Percentiles rank a stretch among this genome's conserved stretches.
Conservation (phyloP, 2,888 invertebrate species). For the Cepaea hortensis region DNA sequence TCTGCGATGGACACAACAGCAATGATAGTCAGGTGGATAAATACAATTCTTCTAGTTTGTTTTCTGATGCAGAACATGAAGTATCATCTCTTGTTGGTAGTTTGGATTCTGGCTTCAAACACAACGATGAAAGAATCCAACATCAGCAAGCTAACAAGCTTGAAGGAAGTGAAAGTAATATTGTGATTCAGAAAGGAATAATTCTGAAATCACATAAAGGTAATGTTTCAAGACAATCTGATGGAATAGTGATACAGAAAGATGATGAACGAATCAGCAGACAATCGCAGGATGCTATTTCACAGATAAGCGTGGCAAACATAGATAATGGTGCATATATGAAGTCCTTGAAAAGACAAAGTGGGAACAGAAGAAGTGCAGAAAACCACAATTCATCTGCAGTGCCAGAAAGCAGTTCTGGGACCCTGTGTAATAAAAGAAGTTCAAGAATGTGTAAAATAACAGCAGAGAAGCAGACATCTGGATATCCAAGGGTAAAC, state of each 20-base stretch:
- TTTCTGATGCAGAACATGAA: constrained; percentile 1
- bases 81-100: neutral
- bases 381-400: too few relatives aligned
- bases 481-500: neutral
- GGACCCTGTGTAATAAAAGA: neutral
- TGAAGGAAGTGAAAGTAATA: constrained; percentile 2
- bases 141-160: neutral
- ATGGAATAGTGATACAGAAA: neutral
- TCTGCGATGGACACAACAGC: neutral
- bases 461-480: neutral
- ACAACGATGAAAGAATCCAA: neutral
- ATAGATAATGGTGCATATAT: neutral
- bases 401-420: neutral
- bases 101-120: neutral
- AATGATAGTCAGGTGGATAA: neutral
- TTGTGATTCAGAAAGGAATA: neutral
- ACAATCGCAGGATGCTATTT: neutral
- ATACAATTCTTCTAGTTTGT: constrained; percentile 8
- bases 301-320: neutral
- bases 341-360: neutral
- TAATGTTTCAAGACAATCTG: neutral
- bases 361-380: neutral
- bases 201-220: neutral
- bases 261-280: neutral
- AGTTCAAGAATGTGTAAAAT: neutral